Base-by-base conservation (phyloP, 1,140 invertebrate species). In the Zaprionus capensis region DNA sequence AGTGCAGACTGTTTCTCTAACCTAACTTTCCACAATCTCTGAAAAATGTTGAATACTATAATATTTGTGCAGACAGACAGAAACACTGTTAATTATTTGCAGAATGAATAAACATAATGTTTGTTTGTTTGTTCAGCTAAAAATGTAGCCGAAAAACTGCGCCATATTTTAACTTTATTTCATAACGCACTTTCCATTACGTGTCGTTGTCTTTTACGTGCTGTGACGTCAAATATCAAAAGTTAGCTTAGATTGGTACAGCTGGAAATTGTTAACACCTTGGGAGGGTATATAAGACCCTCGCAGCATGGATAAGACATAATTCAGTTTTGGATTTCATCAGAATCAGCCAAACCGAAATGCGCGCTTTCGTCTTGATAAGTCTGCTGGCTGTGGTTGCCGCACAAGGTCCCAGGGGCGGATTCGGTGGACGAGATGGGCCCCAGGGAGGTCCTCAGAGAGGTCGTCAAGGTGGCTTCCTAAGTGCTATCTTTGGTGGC, bases 301-400 rank as follows among this genome's bases (percentile, higher is more conserved):
- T 20, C 4, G 4, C 2, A 4, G 20, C 22, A 15, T 1, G 4
- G 24, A 51, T 56, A 9, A n/a, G 14, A 14, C 15, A 66, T 65
- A 36, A 57, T 24, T 44, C 26, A 57, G 53, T 57, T 44, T 66
- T 46, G 53, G 64, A 57, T 57, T 66, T 44, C 22, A 28, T 5
- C 46, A 14, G 46, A 24, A 24, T 24, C 20, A 51, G 11, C 20
- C 2, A 0, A 20, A 51, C 4, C 22, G 28, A 46, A 31, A 66
- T 66, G 64, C 64, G 64, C 26, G 53, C 53, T 14, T 11, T 46
- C 17, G 36, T 66, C 11, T 5, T 66, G 53, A n/a, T 66, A 2
- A 57, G 51, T 31, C 24, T 66, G 9, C 51, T 66, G n/a, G 64
- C 64, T 20, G 53, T 66, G 24, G 64, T 53, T 38, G 53, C 64